Evolutionary conservation across 2,888 invertebrate species (phyloP).

Genomic region (Heliconius cydno): DNA sequence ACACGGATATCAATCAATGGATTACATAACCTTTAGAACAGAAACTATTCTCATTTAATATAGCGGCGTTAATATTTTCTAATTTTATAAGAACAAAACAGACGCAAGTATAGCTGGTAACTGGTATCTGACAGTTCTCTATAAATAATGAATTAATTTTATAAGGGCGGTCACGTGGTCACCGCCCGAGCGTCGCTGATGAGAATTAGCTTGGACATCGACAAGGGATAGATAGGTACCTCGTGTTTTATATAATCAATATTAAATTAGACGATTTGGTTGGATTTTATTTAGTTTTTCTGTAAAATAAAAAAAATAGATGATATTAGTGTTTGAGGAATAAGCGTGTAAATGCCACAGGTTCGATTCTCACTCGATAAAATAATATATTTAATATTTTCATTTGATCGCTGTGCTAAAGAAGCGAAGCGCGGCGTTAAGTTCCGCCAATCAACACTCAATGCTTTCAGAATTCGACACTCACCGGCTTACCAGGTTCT

Average conservation of each 20-base stretch:
- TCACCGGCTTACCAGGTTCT: no score
- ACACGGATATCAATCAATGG: no score
- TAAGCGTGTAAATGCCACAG: no score
- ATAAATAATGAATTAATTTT: conserved; percentile 62
- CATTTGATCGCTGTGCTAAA: no score
- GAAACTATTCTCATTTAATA: background rate
- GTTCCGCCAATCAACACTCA: no score
- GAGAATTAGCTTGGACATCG: conserved; percentile 51
- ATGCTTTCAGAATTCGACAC: no score
- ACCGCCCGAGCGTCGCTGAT: conserved; percentile 55
- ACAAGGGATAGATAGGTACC: conserved; percentile 11
- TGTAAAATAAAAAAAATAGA: background rate
- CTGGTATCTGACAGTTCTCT: conserved; percentile 44
- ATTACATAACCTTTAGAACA: background rate
- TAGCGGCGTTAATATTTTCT: background rate
- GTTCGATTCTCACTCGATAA: no score
- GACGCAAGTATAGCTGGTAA: no score
- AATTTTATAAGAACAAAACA: background rate
- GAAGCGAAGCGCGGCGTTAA: no score
- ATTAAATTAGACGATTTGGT: background rate
- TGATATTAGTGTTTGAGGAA: background rate
- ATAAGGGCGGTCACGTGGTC: conserved; percentile 60
- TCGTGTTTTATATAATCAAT: conserved; percentile 10
- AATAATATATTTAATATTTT: no score
- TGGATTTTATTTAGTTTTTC: background rate